Conservation (phyloP, 2,113 vertebrate species). For the Corythornis cristatus region DNA sequence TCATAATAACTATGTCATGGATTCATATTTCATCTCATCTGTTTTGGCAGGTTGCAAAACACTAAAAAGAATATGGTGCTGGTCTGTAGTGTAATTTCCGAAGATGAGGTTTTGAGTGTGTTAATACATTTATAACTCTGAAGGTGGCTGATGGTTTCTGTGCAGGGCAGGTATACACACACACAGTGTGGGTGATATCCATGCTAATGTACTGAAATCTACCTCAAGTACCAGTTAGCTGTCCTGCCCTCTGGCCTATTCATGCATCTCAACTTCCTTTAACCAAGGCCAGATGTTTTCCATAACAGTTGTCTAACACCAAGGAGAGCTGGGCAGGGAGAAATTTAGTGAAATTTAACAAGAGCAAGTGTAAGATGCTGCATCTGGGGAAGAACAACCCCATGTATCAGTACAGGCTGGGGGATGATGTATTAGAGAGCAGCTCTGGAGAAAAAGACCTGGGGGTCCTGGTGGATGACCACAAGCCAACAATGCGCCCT, state of each 20-base stretch:
- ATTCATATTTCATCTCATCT: background rate
- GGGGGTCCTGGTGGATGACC: too few species aligned
- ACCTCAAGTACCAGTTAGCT: background rate
- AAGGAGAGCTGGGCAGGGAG: background rate
- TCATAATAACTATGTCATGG: background rate
- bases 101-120: background rate
- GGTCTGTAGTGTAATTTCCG: background rate
- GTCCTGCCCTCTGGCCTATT: background rate
- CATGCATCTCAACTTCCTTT: background rate
- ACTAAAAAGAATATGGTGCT: background rate
- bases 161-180: background rate
- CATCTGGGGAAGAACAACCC: too few species aligned
- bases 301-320: background rate
- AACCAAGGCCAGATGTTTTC: background rate
- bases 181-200: rapidly evolving
- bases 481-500: too few species aligned
- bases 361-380: too few species aligned
- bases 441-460: too few species aligned
- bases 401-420: too few species aligned
- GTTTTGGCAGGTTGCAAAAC: background rate
- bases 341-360: too few species aligned
- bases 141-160: background rate
- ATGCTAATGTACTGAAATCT: background rate
- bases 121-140: background rate
- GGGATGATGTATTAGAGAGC: too few species aligned